These are phyloP conservation scores for Vanessa cardui DNA, from an alignment of 2,888 invertebrate genomes.

Conservation along the genomic window DNA sequence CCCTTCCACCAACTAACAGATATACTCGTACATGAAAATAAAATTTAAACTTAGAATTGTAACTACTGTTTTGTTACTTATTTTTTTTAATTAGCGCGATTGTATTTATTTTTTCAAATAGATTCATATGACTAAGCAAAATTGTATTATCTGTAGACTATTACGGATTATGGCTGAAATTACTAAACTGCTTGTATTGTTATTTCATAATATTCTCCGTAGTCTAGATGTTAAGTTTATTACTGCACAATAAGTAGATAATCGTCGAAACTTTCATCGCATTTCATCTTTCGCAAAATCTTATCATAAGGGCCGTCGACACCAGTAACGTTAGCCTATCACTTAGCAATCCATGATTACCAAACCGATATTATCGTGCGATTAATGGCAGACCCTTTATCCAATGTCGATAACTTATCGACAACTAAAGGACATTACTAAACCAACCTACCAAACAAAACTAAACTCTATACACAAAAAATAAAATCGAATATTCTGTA, in stretches of 20 bases:
- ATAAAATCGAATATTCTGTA: constrained; percentile 19
- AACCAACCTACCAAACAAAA: constrained; percentile 39
- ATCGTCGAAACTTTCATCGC: not conserved
- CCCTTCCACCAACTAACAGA: too few species aligned
- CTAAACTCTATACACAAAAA: constrained; percentile 33
- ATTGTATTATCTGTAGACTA: too few species aligned
- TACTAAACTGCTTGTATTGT: too few species aligned
- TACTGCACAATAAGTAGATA: not conserved
- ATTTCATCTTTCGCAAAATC: constrained; percentile 25
- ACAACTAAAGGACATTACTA: constrained; percentile 50
- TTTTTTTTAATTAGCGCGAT: too few species aligned
- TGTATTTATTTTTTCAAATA: too few species aligned
- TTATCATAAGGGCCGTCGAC: constrained; percentile 57
- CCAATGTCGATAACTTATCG: constrained; percentile 64
- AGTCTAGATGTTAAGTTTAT: not conserved
- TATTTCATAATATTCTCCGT: not conserved
- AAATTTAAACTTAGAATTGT: too few species aligned
- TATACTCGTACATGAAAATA: too few species aligned
- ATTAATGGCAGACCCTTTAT: constrained; percentile 78
- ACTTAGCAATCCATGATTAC: constrained; percentile 78
- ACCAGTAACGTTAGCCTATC: constrained; percentile 67
- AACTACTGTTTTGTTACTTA: too few species aligned
- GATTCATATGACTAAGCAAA: too few species aligned
- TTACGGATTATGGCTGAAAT: too few species aligned
- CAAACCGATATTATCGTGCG: constrained; percentile 76